Evolutionary conservation across 2,113 vertebrate genomes (phyloP), one percentile per base, ranked within the genome.

Genomic region (Nycticryphes semicollaris): DNA sequence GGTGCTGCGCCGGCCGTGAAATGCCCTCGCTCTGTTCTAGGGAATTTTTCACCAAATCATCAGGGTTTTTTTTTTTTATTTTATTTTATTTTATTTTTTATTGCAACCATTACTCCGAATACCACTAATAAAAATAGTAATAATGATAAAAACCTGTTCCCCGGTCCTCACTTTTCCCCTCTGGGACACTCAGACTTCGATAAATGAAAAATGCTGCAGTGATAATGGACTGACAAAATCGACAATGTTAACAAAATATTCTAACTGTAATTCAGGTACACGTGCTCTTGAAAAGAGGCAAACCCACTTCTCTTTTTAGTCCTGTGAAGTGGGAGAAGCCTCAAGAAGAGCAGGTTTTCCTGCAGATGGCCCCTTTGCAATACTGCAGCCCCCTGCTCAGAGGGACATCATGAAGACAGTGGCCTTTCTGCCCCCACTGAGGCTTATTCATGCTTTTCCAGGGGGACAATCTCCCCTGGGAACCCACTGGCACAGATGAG

Each of bases 1-100:
- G 22, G 28, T 47, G 22, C 22, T 10, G 9, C 0, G 0, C 25
- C 4, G 1, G 33, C 56, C 1, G 8, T 41, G 41, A 64, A 56
- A n/a, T 19, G 24, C 12, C 39, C 5, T 3, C 16, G 70, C 31
- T 28, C 6, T 3, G 7, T 45, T 84, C 68, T 37, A n/a, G 9
- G 19, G 43, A 33, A 39, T 27, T 66, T 56, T 82, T 48, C 35
- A 31, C 33, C 21, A 54, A 48, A 51, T 48, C 39, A 17, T 19
- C 48, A 33, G 14, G 14, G 8, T 9, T 12, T 62, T 77, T 74
- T 56, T 15, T 66, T 53, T 53, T 51, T 28, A 16, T 84, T 79
- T 67, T 70, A 41, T 28, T 22, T n/a, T n/a, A n/a, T n/a, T n/a
- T n/a, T n/a, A n/a, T n/a, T 28, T 84, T 79, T 67, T 70, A 41